Evolutionary conservation across 2,888 invertebrate genomes (phyloP).

Genomic region (Heliconius ethilla): DNA sequence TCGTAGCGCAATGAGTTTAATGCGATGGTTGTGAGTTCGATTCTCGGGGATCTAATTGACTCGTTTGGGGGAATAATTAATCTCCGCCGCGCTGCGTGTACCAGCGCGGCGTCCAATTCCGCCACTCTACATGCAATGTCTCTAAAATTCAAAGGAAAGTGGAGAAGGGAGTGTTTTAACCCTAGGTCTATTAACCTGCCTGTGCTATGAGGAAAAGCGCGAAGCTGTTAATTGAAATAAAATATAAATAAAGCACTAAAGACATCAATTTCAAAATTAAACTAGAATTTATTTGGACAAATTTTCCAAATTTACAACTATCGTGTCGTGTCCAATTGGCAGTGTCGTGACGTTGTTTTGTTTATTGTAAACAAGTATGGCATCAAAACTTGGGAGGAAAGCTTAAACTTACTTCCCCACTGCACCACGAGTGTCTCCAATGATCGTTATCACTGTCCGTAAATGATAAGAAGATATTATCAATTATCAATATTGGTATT

Average conservation of each 20-base stretch:
- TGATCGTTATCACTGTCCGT: not conserved
- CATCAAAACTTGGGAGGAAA: not conserved
- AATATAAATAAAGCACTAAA: not conserved
- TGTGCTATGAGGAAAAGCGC: not conserved
- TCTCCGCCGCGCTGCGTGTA: too few relatives aligned
- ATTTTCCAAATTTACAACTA: not conserved
- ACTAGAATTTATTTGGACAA: not conserved
- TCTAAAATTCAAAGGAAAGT: too few relatives aligned
- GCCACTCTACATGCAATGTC: not conserved
- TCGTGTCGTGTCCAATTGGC: conserved; percentile 11
- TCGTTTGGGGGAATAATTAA: too few relatives aligned
- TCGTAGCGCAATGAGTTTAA: too few relatives aligned
- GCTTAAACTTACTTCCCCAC: too few relatives aligned
- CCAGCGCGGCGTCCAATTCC: not conserved
- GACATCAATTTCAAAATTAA: not conserved
- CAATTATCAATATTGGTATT: conserved; percentile 1
- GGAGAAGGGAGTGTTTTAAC: not conserved
- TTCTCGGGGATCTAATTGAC: too few relatives aligned
- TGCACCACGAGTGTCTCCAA: too few relatives aligned
- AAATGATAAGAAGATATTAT: not conserved
- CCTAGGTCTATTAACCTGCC: not conserved
- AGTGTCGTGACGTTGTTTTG: not conserved
- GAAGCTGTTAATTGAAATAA: not conserved
- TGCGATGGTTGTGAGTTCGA: too few relatives aligned
- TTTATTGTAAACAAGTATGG: not conserved